Evolutionary conservation across 2,797 vertebrate genomes (phyloP), one percentile per base, ranked within the genome.

Genomic region (Poeciliopsis gracilis): DNA sequence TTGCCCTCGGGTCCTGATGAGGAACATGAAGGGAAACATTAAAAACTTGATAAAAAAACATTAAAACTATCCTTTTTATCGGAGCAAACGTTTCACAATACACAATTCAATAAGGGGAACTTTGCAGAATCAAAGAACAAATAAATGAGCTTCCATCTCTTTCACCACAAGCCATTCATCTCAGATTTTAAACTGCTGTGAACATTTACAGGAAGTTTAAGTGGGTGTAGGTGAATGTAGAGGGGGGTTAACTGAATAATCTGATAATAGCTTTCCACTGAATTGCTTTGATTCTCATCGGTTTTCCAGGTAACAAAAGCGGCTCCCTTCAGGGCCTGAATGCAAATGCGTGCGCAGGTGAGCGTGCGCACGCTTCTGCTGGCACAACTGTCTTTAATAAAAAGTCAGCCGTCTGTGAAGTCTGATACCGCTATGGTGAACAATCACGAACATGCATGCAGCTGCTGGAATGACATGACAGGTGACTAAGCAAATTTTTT

Each of bases 1-100:
- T 99, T 89, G 97, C 96, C 93, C 98, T 95, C 6, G 97, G 98
- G 75, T 99, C 97, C 98, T 98, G 79, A 25, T 84, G 30, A 13
- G 41, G 77, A 16, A 49, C 15, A 81, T 20, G 13, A 13, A 75
- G 71, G 30, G 2, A 69, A 70, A 36, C 38, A 28, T 41, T 53
- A 28, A 25, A 46, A 80, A 43, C 66, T 69, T 25, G 38, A 13
- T 1, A 38, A 38, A 38, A 33, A 38, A 38, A 38, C 36, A 38
- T 36, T 23, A 66, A 66, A 66, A 66, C 18, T 2, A 38, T 66
- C 33, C 18, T 28, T 28, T 36, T 41, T 23, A 69, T 25, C 20
- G 5, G 41, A 8, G 25, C 12, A 70, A 70, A 45, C 41, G 45
- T 45, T 45, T 70, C 25, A 70, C 12, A 16, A 2, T 16, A 8